Base-by-base conservation (phyloP, 2,113 vertebrate genomes). In the Hippocampus abdominalis region DNA sequence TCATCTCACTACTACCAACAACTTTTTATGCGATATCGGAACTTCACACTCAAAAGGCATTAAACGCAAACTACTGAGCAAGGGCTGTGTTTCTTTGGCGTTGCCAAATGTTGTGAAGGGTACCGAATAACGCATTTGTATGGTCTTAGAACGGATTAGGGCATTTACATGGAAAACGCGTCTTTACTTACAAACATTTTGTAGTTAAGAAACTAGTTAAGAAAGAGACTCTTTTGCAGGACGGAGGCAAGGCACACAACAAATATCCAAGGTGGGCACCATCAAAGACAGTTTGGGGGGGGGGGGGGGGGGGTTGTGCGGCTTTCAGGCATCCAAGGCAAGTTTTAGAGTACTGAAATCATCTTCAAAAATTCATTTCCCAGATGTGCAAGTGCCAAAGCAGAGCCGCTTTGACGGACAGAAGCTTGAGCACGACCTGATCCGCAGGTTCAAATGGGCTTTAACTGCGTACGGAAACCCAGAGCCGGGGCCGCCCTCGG, bases 391-490 rank as follows among this genome's bases (percentile, higher is more conserved):
- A 60, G 57, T 32, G 27, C 57, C 63, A 64, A 64, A 46, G 40
- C 63, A 27, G 42, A 64, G 63, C n/a, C 15, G 63, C 23, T 64
- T 64, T 64, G 63, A 64, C 42, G 15, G 63, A 64, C 63, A 64
- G 63, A 27, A 27, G 23, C 63, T 46, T 25, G 42, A 46, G 63
- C 63, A 64, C 13, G 46, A 46, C 23, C 63, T 64, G 63, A 64
- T 46, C 63, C 63, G 16, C 13, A 25, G 63, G 63, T 64, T 64
- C 40, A 64, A 25, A 25, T 5, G 7, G 39, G 62, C 39, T 64
- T 64, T 64, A 42, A 64, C 40, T 27, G 40, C 63, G 23, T 46
- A 16, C 13, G 25, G 23, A 64, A 64, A 64, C 46, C 12, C 63
- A 8, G n/a, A 16, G 62, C 40, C 27, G 32, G 27, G 7, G 29